A percentile compares a stretch with the other conserved stretches of the same genome.
Evolutionary conservation across 1,140 invertebrate genomes (phyloP).

Genomic region (Copidosoma floridanum): DNA sequence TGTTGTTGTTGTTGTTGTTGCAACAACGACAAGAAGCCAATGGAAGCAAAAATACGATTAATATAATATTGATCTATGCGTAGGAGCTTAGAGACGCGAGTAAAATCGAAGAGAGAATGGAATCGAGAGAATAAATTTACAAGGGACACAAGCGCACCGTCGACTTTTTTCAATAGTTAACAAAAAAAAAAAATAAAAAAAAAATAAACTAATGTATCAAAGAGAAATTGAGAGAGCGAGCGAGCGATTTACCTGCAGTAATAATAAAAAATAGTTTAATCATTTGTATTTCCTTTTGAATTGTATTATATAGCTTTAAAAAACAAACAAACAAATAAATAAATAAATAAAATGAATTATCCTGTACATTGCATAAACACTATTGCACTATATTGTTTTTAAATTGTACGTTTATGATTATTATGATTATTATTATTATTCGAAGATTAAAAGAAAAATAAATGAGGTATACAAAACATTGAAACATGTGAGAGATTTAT

Average conservation of each 20-base stretch:
- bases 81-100: slow-evolving; percentile 39
- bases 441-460: slow-evolving; percentile 53
- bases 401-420: slow-evolving; percentile 53
- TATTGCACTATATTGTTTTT: slow-evolving; percentile 51
- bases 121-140: no score
- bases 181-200: no score
- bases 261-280: slow-evolving; percentile 51
- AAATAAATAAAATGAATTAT: no score
- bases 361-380: slow-evolving; percentile 56
- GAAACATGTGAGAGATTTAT: slow-evolving; percentile 53
- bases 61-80: slow-evolving; percentile 28
- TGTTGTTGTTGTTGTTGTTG: no score
- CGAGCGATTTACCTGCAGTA: slow-evolving; percentile 49
- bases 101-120: slow-evolving; percentile 29
- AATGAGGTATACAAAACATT: slow-evolving; percentile 54
- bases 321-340: no score
- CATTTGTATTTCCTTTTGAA: slow-evolving; percentile 55
- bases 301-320: slow-evolving; percentile 57
- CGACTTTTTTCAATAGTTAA: slow-evolving; percentile 51
- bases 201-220: slow-evolving; percentile 55
- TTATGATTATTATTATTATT: slow-evolving; percentile 55
- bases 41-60: slow-evolving; percentile 31
- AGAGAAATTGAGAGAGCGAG: slow-evolving; percentile 35
- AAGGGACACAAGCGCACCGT: slow-evolving; percentile 40
- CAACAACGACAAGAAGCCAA: slow-evolving; percentile 26